These are phyloP conservation scores for Ostrea edulis DNA, from an alignment of 1,140 invertebrate species.

Conservation along the genomic window DNA sequence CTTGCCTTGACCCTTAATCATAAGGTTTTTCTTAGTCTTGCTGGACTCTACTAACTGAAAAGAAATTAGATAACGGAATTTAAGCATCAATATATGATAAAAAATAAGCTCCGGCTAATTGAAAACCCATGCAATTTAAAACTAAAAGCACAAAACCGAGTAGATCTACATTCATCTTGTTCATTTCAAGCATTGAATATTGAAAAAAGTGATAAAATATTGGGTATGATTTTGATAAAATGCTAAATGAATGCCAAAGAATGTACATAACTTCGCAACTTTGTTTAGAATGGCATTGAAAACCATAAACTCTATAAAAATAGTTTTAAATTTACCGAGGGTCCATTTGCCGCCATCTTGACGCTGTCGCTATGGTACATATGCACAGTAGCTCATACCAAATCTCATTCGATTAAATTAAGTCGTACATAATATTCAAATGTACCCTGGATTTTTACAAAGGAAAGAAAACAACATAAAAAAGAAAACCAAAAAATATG, in stretches of 20 bases:
- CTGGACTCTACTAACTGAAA: constrained; percentile 23
- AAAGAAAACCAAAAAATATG: no score
- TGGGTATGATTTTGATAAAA: no score
- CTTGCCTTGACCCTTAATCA: constrained; percentile 44
- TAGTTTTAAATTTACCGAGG: neutral
- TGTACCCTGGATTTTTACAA: no score
- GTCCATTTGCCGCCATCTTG: constrained; percentile 64
- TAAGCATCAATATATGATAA: neutral
- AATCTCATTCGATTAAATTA: neutral
- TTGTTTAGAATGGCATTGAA: neutral
- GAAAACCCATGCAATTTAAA: no score
- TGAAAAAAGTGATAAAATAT: neutral
- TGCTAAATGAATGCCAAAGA: no score
- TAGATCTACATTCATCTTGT: neutral
- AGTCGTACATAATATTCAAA: no score
- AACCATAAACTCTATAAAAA: neutral
- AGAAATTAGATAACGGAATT: neutral
- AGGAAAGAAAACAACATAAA: no score
- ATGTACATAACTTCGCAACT: neutral
- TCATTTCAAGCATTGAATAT: neutral
- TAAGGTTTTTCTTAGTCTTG: constrained; percentile 39
- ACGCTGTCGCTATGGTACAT: constrained; percentile 65
- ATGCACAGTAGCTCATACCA: neutral
- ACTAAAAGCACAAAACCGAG: no score
- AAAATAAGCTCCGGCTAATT: neutral